A percentile compares a stretch with the other conserved stretches of the same genome.
Evolutionary conservation across 2,888 invertebrate genomes (phyloP).

Genomic region (Desoria tigrina): DNA sequence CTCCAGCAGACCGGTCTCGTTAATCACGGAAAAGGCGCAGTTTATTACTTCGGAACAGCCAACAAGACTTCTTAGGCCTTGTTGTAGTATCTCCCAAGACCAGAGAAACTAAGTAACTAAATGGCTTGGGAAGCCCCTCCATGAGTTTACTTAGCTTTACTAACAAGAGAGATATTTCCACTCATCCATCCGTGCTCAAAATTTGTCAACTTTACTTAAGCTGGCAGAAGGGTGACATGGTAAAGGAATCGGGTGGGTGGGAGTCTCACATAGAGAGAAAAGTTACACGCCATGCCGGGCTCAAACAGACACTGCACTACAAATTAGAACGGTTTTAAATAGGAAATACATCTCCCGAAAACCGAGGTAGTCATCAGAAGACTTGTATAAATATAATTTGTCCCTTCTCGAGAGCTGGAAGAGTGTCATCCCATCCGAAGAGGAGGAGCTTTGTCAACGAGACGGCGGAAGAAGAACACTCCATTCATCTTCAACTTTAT

Average conservation of each 20-base stretch:
- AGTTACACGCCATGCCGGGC: too few relatives aligned
- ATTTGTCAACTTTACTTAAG: conserved; percentile 50
- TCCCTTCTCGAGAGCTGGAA: too few relatives aligned
- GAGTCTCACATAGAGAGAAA: too few relatives aligned
- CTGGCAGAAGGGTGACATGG: conserved; percentile 33
- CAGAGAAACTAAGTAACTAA: not conserved
- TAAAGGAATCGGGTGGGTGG: conserved; percentile 26
- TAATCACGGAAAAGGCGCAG: conserved; percentile 47
- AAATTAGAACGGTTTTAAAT: too few relatives aligned
- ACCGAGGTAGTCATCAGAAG: too few relatives aligned
- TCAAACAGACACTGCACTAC: too few relatives aligned
- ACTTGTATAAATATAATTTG: too few relatives aligned
- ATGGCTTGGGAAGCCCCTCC: conserved; percentile 8
- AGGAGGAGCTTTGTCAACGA: conserved; percentile 1
- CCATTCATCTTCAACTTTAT: too few relatives aligned
- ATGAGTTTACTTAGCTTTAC: conserved; percentile 11
- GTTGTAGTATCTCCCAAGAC: conserved; percentile 2
- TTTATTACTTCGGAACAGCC: conserved; percentile 31
- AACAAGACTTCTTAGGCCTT: conserved; percentile 8
- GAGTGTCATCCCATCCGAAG: not conserved
- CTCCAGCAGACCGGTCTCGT: conserved; percentile 37
- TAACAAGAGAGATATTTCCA: conserved; percentile 23
- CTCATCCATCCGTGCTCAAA: conserved; percentile 41
- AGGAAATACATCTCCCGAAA: too few relatives aligned
- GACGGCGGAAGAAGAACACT: conserved; percentile 1